Evolutionary conservation across 2,888 invertebrate genomes (phyloP).

Genomic region (Lacanobia wlatinum): DNA sequence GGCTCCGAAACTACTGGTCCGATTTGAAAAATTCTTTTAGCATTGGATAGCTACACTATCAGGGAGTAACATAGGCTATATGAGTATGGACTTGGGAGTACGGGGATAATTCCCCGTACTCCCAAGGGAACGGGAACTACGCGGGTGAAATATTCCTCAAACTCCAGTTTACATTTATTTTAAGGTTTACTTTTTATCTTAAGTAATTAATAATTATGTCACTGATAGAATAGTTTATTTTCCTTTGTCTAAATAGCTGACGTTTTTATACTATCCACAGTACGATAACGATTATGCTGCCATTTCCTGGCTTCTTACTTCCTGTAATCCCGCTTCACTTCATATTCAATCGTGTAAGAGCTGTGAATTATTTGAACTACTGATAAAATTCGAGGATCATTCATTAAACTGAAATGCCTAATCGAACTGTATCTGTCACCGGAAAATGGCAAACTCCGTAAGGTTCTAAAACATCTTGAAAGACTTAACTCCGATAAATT

Average conservation of each 20-base stretch:
- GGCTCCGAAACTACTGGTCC: no score
- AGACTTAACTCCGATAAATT: no score
- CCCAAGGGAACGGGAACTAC: no score
- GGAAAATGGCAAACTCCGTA: no score
- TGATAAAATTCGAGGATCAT: not conserved
- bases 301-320: constrained; percentile 16
- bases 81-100: no score
- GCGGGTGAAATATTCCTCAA: not conserved
- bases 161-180: not conserved
- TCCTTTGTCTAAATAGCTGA: not conserved
- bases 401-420: constrained; percentile 10
- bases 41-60: no score
- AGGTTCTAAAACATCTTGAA: no score
- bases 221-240: not conserved
- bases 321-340: not conserved
- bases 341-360: constrained; percentile 3
- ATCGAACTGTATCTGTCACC: not conserved
- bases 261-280: not conserved
- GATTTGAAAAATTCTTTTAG: no score
- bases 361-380: not conserved
- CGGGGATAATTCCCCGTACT: no score
- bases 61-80: no score
- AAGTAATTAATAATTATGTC: not conserved
- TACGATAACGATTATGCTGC: constrained; percentile 9
- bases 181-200: not conserved